phyloP scores from a whole-genome alignment of 1,140 invertebrate species.

The Dendroctonus valens region DNA sequence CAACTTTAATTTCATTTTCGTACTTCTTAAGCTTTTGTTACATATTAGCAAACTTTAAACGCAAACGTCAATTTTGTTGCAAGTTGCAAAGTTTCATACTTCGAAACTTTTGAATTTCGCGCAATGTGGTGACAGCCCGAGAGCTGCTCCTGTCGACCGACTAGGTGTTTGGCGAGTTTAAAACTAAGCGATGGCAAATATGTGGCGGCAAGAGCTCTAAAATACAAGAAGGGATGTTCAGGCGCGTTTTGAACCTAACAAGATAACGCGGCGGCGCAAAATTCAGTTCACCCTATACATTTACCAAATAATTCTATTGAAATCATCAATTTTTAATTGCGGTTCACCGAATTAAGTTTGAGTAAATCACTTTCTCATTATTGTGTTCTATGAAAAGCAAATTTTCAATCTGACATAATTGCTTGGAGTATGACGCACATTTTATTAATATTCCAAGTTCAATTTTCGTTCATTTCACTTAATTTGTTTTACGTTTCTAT shows the following conservation, averaged over 20 bases:
- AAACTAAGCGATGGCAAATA: slow-evolving; percentile 35
- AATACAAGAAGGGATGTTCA: slow-evolving; percentile 41
- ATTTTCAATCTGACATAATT: no score
- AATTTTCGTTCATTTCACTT: no score
- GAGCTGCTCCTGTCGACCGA: slow-evolving; percentile 24
- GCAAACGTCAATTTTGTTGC: slow-evolving; percentile 13
- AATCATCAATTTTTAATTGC: no score
- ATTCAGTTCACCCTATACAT: slow-evolving; percentile 26
- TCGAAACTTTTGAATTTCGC: slow-evolving; percentile 26
- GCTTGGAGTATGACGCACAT: no score
- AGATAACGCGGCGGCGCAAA: slow-evolving; percentile 42
- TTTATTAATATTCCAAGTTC: no score
- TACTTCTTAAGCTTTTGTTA: neutral
- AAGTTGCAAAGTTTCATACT: slow-evolving; percentile 32
- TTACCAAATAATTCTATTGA: neutral
- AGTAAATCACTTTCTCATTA: no score
- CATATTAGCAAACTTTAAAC: slow-evolving; percentile 22
- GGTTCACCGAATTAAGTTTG: no score
- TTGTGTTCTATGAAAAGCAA: no score
- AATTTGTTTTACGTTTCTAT: no score
- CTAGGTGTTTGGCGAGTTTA: slow-evolving; percentile 30
- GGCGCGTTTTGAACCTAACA: slow-evolving; percentile 42
- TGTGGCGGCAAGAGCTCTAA: slow-evolving; percentile 36
- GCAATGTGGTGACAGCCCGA: slow-evolving; percentile 22
- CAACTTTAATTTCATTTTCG: slow-evolving; percentile 25